Base-by-base conservation (phyloP, 2,888 invertebrate species). In the Machimus atricapillus region DNA sequence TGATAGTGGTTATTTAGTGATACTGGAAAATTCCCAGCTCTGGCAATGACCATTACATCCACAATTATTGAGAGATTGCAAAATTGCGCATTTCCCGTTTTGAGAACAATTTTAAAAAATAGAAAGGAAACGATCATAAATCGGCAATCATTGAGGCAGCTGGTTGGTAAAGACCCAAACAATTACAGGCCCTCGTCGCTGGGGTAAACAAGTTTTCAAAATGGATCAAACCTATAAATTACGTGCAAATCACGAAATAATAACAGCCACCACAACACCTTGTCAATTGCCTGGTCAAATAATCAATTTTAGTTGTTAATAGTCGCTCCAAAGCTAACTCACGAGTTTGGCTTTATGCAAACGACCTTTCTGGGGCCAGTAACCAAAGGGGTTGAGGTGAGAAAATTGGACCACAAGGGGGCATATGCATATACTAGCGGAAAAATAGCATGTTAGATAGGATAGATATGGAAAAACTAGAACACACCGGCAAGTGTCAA, bases 151-250 rank as follows among this genome's bases (percentile, higher is more conserved):
- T 27, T 7, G 23, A 66, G 66, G 66, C 66, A 66, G 66, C 4
- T 27, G 66, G 19, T 66, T 66, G 27, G 23, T 66, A 66, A 66
- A 66, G 27, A 66, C 27, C 12, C 66, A 27, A 66, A 66, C 66
- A 66, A 52, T 66, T 66, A 66, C 27, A 27, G 23, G 12, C 66
- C 52, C 19, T 52, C 52, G 52, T 66, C 19, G 23, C 3, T 23
- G 66, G 4, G 27, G 66, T 27, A 66, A 66, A 66, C 66, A 23
- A 66, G 66, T 66, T 66, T 27, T 66, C 27, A 27, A 66, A 66
- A 66, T 66, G 66, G 66, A 66, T 43, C 43, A 40, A 78, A 78
- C 78, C 78, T 78, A 78, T 43, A 78, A 78, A 66, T 66, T 66
- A 66, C 12, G 66, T 66, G 66, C 66, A 66, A 66, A 66, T 66